Evolutionary conservation across 2,797 vertebrate species (phyloP).

Genomic region (Eulemur albifrons): DNA sequence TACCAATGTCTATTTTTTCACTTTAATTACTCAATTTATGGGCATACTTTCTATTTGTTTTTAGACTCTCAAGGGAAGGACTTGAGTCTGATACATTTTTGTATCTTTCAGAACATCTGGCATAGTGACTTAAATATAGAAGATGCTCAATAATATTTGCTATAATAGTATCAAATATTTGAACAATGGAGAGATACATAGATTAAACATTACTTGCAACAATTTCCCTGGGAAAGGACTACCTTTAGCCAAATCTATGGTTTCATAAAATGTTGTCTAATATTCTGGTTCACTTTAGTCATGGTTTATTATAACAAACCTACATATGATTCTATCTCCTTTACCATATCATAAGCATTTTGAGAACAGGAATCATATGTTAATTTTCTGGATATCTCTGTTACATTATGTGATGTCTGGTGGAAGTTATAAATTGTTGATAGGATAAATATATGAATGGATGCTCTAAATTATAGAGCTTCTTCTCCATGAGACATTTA

Average conservation of each 20-base stretch:
- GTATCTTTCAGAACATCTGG: background rate
- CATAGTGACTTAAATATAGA: background rate
- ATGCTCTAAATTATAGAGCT: background rate
- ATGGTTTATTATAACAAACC: background rate
- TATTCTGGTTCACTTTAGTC: background rate
- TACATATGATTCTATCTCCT: background rate
- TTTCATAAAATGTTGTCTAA: background rate
- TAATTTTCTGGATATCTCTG: slow-evolving; percentile 12
- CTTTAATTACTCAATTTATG: background rate
- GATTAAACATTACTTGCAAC: background rate
- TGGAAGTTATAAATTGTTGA: background rate
- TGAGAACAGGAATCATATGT: background rate
- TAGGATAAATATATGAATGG: background rate
- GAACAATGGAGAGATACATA: background rate
- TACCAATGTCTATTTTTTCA: background rate
- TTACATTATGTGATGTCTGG: background rate
- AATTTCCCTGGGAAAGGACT: background rate
- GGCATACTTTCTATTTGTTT: background rate
- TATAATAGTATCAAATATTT: background rate
- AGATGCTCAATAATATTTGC: background rate
- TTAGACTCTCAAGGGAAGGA: background rate
- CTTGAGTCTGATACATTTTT: background rate
- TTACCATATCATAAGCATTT: background rate
- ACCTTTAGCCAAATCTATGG: background rate
- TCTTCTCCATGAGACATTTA: background rate